A percentile compares a stretch with the other conserved stretches of the same genome.
Evolutionary conservation across 2,113 vertebrate genomes (phyloP).

Genomic region (Alaudala cheleensis): DNA sequence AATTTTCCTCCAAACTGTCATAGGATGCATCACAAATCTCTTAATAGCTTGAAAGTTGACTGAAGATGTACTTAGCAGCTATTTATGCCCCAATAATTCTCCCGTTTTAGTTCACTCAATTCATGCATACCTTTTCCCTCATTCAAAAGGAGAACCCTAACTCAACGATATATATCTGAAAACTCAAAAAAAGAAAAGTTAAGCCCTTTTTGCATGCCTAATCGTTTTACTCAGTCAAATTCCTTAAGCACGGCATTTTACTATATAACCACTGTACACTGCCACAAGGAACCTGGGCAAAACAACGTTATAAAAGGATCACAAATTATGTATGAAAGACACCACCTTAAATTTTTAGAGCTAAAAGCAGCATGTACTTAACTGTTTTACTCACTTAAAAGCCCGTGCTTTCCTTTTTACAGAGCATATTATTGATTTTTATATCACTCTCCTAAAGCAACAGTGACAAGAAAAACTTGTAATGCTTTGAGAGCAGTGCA

Average conservation of each 20-base stretch:
- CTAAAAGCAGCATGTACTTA: background rate
- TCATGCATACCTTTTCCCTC: background rate
- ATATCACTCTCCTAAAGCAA: background rate
- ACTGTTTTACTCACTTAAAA: background rate
- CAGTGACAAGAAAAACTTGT: background rate
- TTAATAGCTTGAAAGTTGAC: background rate
- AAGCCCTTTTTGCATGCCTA: background rate
- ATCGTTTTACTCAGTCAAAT: background rate
- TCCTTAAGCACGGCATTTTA: background rate
- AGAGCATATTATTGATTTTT: accelerated
- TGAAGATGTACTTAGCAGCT: background rate
- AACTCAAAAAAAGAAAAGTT: background rate
- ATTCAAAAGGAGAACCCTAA: background rate
- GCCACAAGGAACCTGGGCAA: background rate
- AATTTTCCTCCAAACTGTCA: background rate
- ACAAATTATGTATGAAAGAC: background rate
- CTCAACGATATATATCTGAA: background rate
- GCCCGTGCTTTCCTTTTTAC: background rate
- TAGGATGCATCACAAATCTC: background rate
- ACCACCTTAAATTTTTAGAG: background rate
- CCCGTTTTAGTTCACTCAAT: background rate
- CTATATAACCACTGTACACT: background rate
- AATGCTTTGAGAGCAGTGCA: background rate
- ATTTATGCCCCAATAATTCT: background rate
- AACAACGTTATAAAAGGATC: background rate